Conservation (phyloP, 2,797 vertebrate species). For the Australoheros facetus region DNA sequence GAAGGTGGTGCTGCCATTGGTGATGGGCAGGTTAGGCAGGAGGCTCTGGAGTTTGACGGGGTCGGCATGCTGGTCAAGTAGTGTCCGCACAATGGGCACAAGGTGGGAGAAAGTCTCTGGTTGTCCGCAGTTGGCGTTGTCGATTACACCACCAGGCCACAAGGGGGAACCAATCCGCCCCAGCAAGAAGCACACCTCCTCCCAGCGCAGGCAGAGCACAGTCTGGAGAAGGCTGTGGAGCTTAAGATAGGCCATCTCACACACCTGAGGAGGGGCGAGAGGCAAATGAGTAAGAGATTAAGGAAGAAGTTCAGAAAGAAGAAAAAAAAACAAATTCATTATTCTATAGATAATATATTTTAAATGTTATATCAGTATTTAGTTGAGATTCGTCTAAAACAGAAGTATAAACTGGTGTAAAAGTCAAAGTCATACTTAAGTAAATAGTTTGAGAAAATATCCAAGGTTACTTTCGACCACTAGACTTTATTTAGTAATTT, state of each 20-base stretch:
- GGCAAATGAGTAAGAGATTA: neutral
- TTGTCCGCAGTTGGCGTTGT: conserved; percentile 27
- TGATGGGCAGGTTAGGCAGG: conserved; percentile 90
- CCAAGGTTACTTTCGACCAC: neutral
- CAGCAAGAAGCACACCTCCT: conserved; percentile 87
- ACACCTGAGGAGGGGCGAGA: conserved; percentile 78
- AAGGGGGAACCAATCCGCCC: conserved; percentile 80
- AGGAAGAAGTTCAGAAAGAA: neutral
- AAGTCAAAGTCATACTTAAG: neutral
- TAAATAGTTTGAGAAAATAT: neutral
- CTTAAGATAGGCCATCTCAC: conserved; percentile 91
- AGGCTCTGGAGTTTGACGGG: conserved; percentile 84
- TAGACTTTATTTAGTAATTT: neutral
- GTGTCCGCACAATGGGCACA: conserved; percentile 89
- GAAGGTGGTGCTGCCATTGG: conserved; percentile 94
- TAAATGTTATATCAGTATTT: neutral
- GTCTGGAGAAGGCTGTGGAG: conserved; percentile 95
- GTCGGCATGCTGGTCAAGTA: conserved; percentile 91
- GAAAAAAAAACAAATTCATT: neutral
- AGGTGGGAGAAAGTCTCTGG: conserved; percentile 86
- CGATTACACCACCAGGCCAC: conserved; percentile 59
- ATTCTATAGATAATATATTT: neutral
- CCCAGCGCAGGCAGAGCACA: conserved; percentile 83
- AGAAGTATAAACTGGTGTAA: neutral
- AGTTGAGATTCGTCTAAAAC: neutral